Percentiles rank a stretch among this genome's conserved stretches.
Conservation (phyloP, 37 sponge, comb jelly and placozoan genomes). For the Spongilla lacustris region DNA sequence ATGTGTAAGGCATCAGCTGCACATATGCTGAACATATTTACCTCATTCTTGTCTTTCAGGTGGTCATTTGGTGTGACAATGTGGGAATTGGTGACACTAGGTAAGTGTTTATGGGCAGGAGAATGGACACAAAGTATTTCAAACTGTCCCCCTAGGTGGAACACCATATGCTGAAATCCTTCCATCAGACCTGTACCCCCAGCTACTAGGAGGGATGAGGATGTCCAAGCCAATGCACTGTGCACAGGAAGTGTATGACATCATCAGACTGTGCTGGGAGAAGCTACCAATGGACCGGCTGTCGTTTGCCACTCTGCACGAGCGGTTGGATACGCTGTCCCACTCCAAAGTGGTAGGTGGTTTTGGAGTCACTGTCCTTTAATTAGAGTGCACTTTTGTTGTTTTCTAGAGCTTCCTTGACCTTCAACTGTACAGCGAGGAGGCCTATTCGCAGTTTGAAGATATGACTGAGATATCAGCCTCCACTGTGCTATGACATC, state of each 20-base stretch:
- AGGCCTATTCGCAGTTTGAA: constrained; percentile 71
- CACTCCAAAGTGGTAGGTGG: constrained; percentile 58
- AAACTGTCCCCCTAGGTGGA: constrained; percentile 18
- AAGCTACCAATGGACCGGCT: constrained; percentile 51
- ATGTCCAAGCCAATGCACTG: constrained; percentile 66
- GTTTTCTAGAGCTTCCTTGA: constrained; percentile 56
- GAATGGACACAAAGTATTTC: not conserved
- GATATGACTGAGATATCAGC: constrained; percentile 14
- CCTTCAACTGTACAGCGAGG: constrained; percentile 38
- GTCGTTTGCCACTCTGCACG: constrained; percentile 42
- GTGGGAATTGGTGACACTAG: constrained; percentile 83
- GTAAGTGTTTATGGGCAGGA: constrained; percentile 1
- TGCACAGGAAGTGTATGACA: constrained; percentile 62
- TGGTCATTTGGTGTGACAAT: constrained; percentile 79
- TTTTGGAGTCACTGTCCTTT: not conserved
- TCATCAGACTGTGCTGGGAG: constrained; percentile 69
- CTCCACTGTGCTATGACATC: constrained; percentile 2
- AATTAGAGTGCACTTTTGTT: not conserved
- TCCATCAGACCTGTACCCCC: constrained; percentile 38
- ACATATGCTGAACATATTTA: not conserved
- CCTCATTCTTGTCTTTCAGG: not conserved
- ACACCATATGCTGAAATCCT: constrained; percentile 56
- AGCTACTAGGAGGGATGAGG: constrained; percentile 62
- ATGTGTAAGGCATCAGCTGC: not conserved
- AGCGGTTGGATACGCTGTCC: constrained; percentile 36